Evolutionary conservation across 2,888 invertebrate species (phyloP).

Genomic region (Pyrrhosoma nymphula): DNA sequence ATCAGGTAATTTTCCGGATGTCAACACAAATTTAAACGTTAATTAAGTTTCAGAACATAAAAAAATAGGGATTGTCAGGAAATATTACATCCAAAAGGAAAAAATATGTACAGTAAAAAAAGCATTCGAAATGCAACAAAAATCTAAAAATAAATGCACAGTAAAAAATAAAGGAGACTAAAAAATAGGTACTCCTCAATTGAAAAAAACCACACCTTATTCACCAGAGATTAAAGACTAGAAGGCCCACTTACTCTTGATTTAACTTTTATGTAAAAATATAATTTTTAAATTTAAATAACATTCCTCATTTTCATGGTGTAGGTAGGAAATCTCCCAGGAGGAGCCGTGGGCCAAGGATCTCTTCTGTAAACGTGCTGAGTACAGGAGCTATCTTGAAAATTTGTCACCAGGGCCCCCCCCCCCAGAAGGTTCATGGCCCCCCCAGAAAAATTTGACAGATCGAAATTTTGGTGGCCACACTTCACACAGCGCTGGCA

Average conservation of each 20-base stretch:
- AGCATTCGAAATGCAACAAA: no score
- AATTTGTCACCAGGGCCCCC: no score
- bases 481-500: no score
- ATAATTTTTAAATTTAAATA: not conserved
- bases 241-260: not conserved
- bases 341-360: no score
- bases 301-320: not conserved
- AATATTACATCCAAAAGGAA: not conserved
- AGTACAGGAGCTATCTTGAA: no score
- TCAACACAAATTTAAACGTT: no score
- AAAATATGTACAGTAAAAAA: not conserved
- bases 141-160: not conserved
- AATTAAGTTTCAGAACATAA: not conserved
- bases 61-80: not conserved
- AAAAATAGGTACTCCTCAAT: not conserved
- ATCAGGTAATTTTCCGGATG: no score
- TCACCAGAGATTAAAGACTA: not conserved
- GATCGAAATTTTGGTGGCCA: no score
- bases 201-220: not conserved
- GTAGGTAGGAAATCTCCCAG: no score
- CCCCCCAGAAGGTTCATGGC: no score
- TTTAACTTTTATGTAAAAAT: not conserved
- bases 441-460: no score
- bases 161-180: not conserved
- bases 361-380: no score